Evolutionary conservation across 2,113 vertebrate species (phyloP).

Genomic region (Plectropomus leopardus): DNA sequence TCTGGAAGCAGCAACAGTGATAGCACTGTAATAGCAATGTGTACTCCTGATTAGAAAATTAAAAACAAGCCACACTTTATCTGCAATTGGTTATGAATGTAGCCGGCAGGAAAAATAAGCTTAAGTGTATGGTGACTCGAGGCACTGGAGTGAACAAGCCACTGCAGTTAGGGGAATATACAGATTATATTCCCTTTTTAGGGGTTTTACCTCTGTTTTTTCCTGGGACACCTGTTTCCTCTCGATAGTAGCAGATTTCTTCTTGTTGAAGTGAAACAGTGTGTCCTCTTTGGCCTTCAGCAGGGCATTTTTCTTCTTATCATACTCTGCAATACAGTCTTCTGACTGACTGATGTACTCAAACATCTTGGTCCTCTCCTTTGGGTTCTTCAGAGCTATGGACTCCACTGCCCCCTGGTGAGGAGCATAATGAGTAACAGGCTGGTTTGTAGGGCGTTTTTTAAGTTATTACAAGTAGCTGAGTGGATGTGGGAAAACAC

Average conservation of each 20-base stretch:
- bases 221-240: constrained; percentile 90
- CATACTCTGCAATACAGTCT: constrained; percentile 89
- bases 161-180: neutral
- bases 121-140: neutral
- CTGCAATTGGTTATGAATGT: neutral
- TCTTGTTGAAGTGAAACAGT: constrained; percentile 93
- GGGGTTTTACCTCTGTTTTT: constrained; percentile 89
- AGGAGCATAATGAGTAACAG: neutral
- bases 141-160: neutral
- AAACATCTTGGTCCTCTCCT: constrained; percentile 93
- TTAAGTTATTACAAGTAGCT: too few relatives aligned
- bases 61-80: neutral
- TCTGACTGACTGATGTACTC: constrained; percentile 92
- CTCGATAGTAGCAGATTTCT: constrained; percentile 88
- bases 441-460: neutral
- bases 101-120: neutral
- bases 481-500: too few relatives aligned
- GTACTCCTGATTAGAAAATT: neutral
- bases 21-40: neutral
- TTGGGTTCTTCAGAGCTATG: constrained; percentile 93
- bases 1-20: neutral
- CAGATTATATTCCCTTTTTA: neutral
- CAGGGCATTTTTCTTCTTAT: constrained; percentile 87
- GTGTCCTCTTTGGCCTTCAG: constrained; percentile 91
- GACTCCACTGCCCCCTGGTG: constrained; percentile 93